phyloP scores from a whole-genome alignment of 2,797 vertebrate genomes.

The Hapalemur alaotrensis region DNA sequence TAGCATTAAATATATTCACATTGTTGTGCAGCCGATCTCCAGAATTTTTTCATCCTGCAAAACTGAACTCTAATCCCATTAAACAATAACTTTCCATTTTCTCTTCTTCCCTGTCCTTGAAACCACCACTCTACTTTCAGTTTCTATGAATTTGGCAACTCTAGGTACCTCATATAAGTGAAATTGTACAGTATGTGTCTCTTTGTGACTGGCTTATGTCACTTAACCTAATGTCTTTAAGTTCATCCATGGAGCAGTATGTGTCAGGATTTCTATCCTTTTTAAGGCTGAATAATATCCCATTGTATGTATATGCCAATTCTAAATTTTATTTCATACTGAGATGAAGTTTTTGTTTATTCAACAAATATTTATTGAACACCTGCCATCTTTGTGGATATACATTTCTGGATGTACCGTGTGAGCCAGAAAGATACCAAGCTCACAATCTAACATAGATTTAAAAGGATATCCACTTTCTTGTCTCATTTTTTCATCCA shows the following conservation, averaged over 20 bases:
- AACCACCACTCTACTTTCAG: not conserved
- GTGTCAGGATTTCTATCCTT: not conserved
- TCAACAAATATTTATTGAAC: not conserved
- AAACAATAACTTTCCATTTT: not conserved
- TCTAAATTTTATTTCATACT: not conserved
- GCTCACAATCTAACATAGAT: not conserved
- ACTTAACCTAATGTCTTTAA: not conserved
- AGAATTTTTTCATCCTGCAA: not conserved
- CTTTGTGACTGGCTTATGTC: not conserved
- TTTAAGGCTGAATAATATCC: not conserved
- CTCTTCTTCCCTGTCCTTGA: not conserved
- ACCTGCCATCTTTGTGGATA: not conserved
- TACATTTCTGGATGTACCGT: not conserved
- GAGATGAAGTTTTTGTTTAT: not conserved
- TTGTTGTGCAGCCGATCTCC: not conserved
- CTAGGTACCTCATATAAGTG: not conserved
- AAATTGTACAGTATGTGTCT: not conserved
- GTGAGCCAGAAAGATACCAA: not conserved
- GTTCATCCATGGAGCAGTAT: not conserved
- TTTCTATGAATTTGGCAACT: not conserved
- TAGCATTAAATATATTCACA: not conserved
- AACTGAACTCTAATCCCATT: not conserved
- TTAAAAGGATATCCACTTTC: not conserved
- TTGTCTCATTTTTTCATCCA: not conserved
- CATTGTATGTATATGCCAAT: not conserved